Conservation (phyloP, 30 jellyfish, hydroid and myxozoan genomes). For the Euphysa ruthae region DNA sequence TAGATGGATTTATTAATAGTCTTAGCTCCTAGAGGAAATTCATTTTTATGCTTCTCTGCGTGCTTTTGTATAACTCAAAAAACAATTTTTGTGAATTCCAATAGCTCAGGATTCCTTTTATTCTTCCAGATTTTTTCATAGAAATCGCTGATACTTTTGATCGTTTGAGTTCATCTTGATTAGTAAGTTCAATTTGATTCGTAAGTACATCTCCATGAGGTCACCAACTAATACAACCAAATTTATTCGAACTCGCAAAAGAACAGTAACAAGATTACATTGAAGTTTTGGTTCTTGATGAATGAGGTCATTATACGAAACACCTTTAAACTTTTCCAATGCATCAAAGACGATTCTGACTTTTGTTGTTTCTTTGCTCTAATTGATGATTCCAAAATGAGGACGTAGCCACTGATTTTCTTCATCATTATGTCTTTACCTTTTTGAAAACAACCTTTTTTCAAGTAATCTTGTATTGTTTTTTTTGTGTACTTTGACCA, state of each 20-base stretch:
- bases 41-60: background rate
- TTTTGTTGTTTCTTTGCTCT: background rate
- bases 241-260: background rate
- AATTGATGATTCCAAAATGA: background rate
- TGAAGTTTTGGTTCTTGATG: slow-evolving; percentile 7
- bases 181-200: too few relatives aligned
- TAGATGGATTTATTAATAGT: background rate
- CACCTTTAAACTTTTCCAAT: background rate
- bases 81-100: background rate
- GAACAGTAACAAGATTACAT: background rate
- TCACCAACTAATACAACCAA: background rate
- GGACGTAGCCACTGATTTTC: background rate
- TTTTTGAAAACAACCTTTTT: background rate
- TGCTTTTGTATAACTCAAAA: background rate
- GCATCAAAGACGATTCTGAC: too few relatives aligned
- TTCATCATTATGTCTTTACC: background rate
- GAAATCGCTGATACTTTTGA: background rate
- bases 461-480: too few relatives aligned
- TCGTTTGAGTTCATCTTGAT: background rate
- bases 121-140: background rate
- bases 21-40: too few relatives aligned
- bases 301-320: background rate
- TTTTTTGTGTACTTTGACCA: too few relatives aligned
- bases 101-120: background rate
- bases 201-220: background rate